These are phyloP conservation scores for Lepus oiostolus DNA, from an alignment of 2,797 vertebrate species.

Conservation along the genomic window DNA sequence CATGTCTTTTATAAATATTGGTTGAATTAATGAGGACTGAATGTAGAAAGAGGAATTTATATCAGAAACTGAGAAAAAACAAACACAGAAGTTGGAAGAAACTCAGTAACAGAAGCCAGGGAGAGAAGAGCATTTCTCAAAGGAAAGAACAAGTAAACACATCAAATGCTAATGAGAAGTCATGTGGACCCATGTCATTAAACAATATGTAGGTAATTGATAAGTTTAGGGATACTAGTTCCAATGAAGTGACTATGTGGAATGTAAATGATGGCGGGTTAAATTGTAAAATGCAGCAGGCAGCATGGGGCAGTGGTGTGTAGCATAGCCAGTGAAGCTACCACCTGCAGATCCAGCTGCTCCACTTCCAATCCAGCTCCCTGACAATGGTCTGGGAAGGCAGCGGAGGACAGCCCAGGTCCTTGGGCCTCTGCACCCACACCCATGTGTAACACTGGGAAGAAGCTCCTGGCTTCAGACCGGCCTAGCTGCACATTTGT, in stretches of 20 bases:
- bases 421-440: too few species aligned
- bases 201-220: background rate
- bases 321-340: too few species aligned
- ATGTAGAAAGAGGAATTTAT: slow-evolving; percentile 7
- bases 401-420: too few species aligned
- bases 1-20: background rate
- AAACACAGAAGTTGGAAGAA: background rate
- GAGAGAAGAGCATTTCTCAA: background rate
- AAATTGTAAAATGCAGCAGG: background rate
- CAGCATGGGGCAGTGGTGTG: background rate
- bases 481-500: background rate
- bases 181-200: background rate
- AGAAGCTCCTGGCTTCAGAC: too few species aligned
- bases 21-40: background rate
- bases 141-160: background rate
- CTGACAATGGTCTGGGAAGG: too few species aligned
- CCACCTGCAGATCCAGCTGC: too few species aligned
- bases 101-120: background rate
- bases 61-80: slow-evolving; percentile 1
- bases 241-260: background rate
- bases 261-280: background rate
- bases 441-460: too few species aligned
- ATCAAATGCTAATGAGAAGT: background rate
- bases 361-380: too few species aligned
- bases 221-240: background rate